These are phyloP conservation scores for Scaptomyza flava DNA, from an alignment of 2,888 invertebrate species.

Conservation along the genomic window DNA sequence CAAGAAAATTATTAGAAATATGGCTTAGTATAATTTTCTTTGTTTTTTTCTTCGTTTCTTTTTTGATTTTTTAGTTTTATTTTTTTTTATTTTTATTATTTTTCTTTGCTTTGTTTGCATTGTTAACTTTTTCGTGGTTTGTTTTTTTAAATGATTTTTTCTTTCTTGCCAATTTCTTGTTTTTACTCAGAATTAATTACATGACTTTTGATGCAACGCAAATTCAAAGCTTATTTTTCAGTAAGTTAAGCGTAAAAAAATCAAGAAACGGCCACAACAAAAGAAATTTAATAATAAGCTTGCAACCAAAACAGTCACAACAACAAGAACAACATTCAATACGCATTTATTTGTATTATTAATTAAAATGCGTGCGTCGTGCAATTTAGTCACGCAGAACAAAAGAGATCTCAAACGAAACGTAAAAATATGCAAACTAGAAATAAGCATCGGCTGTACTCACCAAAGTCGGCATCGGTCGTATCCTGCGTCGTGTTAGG, in stretches of 20 bases:
- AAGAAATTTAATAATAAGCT: slow-evolving; percentile 32
- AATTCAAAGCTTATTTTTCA: slow-evolving; percentile 17
- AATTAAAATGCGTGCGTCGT: slow-evolving; percentile 36
- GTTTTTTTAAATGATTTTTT: slow-evolving; percentile 10
- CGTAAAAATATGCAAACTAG: slow-evolving; percentile 40
- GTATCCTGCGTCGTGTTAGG: slow-evolving; percentile 67
- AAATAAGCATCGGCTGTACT: slow-evolving; percentile 53
- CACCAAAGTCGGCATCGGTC: slow-evolving; percentile 79
- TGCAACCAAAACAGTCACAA: slow-evolving; percentile 42
- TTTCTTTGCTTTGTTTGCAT: slow-evolving; percentile 25
- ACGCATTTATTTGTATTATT: slow-evolving; percentile 45
- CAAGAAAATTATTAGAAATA: slow-evolving; percentile 46
- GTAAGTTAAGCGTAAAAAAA: slow-evolving; percentile 46
- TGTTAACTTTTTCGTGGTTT: background rate
- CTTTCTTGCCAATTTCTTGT: slow-evolving; percentile 16
- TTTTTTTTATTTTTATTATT: slow-evolving; percentile 35
- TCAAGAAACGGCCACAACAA: slow-evolving; percentile 43
- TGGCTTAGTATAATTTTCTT: slow-evolving; percentile 14
- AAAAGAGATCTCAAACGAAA: slow-evolving; percentile 47
- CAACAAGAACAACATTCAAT: slow-evolving; percentile 72
- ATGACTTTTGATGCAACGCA: slow-evolving; percentile 2
- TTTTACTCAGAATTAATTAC: background rate
- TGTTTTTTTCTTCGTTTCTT: slow-evolving; percentile 23
- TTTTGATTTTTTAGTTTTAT: slow-evolving; percentile 13
- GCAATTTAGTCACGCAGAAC: slow-evolving; percentile 55